These are phyloP conservation scores for Cinara cedri DNA, from an alignment of 2,888 invertebrate species.

Conservation along the genomic window DNA sequence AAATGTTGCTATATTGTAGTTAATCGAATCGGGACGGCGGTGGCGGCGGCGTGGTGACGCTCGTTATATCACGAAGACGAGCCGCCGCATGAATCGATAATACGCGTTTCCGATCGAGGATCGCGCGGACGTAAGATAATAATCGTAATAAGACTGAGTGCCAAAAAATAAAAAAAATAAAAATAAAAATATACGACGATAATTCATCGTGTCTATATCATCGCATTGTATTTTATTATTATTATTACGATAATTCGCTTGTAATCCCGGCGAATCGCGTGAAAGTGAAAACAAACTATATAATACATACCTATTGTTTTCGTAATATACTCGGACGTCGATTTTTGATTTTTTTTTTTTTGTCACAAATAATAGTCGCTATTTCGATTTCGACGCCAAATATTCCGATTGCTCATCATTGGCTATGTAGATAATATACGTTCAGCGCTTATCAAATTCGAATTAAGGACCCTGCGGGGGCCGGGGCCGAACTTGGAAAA, in stretches of 20 bases:
- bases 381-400: too few species aligned
- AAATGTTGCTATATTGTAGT: background rate
- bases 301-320: slow-evolving; percentile 11
- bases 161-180: slow-evolving; percentile 16
- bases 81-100: slow-evolving; percentile 36
- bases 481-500: too few species aligned
- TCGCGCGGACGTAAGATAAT: slow-evolving; percentile 8
- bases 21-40: slow-evolving; percentile 11
- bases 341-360: background rate
- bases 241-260: background rate
- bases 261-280: slow-evolving; percentile 13
- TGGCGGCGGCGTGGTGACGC: too few species aligned
- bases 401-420: too few species aligned
- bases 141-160: slow-evolving; percentile 5
- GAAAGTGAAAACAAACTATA: slow-evolving; percentile 50
- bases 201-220: background rate
- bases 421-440: too few species aligned
- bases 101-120: background rate
- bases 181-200: slow-evolving; percentile 4
- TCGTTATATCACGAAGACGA: slow-evolving; percentile 23
- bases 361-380: too few species aligned
- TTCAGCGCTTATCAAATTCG: too few species aligned
- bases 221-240: background rate
- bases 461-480: too few species aligned
- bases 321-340: background rate